Evolutionary conservation across 2,113 vertebrate genomes (phyloP).

Genomic region (Coptodon bakossiorum): DNA sequence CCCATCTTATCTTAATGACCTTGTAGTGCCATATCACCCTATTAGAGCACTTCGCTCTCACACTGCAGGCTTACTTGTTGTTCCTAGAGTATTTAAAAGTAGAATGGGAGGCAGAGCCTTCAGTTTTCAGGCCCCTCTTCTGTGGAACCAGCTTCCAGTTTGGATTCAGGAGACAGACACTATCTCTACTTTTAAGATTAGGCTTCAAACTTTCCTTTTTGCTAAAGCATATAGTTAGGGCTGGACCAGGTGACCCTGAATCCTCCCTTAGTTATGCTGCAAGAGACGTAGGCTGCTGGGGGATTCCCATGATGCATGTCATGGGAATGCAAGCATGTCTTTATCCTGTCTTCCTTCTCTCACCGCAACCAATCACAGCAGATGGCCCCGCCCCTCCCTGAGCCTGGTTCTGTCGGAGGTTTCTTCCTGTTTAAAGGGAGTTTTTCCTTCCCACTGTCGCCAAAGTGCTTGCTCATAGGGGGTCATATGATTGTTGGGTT

Average conservation of each 20-base stretch:
- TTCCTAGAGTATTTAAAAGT: neutral
- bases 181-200: rapidly evolving
- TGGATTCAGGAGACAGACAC: neutral
- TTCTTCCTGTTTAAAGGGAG: too few species aligned
- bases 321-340: neutral
- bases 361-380: rapidly evolving
- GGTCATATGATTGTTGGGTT: too few species aligned
- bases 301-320: neutral
- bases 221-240: neutral
- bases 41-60: too few species aligned
- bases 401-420: neutral
- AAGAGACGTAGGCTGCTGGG: rapidly evolving
- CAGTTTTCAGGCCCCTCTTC: neutral
- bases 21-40: too few species aligned
- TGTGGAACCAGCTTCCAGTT: neutral
- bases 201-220: neutral
- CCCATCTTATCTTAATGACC: too few species aligned
- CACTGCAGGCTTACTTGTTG: too few species aligned
- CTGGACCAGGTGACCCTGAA: neutral
- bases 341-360: neutral
- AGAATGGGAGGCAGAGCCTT: neutral
- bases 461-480: too few species aligned
- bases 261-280: neutral
- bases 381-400: neutral
- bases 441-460: too few species aligned